Evolutionary conservation across 2,797 vertebrate genomes (phyloP).

Genomic region (Myotis findleyi): DNA sequence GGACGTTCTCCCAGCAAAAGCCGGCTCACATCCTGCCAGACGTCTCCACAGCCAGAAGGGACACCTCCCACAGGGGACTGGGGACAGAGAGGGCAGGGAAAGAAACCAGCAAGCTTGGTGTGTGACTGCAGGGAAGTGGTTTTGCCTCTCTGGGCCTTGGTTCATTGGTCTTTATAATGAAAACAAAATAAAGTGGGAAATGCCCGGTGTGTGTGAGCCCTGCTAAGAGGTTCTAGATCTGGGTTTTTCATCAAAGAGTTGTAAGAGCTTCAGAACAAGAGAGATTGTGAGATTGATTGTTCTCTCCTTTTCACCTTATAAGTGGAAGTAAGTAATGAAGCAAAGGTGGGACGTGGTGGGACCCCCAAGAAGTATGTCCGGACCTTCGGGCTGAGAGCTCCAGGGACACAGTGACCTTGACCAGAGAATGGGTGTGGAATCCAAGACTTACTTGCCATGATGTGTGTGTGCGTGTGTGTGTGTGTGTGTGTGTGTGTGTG

Average conservation of each 20-base stretch:
- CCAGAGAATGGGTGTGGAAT: neutral
- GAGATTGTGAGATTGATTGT: neutral
- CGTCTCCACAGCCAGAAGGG: neutral
- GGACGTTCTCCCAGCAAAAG: neutral
- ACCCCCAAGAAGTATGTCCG: neutral
- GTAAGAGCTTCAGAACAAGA: neutral
- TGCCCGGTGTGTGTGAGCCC: neutral
- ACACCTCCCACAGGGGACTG: neutral
- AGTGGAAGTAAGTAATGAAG: neutral
- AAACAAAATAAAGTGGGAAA: neutral
- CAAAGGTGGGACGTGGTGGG: too few species aligned
- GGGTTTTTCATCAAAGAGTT: neutral
- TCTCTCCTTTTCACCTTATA: neutral
- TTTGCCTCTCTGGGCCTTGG: neutral
- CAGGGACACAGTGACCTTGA: neutral
- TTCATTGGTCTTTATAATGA: neutral
- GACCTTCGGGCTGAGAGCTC: neutral
- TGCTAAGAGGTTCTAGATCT: neutral
- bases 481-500: neutral
- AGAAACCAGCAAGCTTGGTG: neutral
- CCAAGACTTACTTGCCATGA: neutral
- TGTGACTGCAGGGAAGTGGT: neutral
- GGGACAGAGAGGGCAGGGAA: neutral
- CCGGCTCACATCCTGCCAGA: neutral
- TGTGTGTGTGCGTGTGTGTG: neutral